Base-by-base conservation (phyloP, 2,888 invertebrate genomes). In the Salpingus planirostris region DNA sequence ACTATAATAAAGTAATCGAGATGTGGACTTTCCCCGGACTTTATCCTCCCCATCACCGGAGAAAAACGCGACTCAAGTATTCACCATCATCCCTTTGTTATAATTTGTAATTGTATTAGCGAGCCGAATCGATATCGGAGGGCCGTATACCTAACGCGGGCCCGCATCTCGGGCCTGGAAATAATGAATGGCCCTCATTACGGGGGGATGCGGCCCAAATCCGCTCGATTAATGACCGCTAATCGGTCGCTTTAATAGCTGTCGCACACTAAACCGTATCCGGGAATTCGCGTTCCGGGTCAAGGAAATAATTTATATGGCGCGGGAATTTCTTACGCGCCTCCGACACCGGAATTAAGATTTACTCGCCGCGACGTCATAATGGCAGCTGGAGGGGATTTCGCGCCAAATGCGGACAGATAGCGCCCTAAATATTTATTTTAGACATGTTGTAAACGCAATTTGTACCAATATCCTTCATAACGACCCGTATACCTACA, bases 1-100 rank as follows among this genome's bases (percentile, higher is more conserved):
- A 52, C 51, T 48, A 53, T 58, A 57, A 59, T 59, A 58, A 57
- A 57, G 52, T 57, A 52, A 58, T 57, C 57, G 52, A 51, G 52
- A 57, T 54, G n/a, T n/a, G 47, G 48, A 51, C 50, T 50, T 40
- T n/a, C n/a, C 38, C 38, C 45, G 46, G 41, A 45, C 43, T 37
- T 28, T 21, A 21, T 24, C 11, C 21, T 11, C 13, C 11, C 10
- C 12, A 28, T 28, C 12, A 28, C 21, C 28, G 13, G 18, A 28
- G 15, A 21, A 28, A 21, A 8, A 13, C 7, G n/a, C 15, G 15
- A 28, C 12, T 18, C 21, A 28, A 21, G 28, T 10, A 21, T 18
- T 11, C 8, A 21, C 21, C 21, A 12, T 18, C 18, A 18, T 28
- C 13, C 13, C 29, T 38, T 25, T n/a, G n/a, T n/a, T n/a, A n/a